Percentiles rank a stretch among this genome's conserved stretches.
Conservation (phyloP, 2,113 vertebrate genomes). For the Sorex fumeus region DNA sequence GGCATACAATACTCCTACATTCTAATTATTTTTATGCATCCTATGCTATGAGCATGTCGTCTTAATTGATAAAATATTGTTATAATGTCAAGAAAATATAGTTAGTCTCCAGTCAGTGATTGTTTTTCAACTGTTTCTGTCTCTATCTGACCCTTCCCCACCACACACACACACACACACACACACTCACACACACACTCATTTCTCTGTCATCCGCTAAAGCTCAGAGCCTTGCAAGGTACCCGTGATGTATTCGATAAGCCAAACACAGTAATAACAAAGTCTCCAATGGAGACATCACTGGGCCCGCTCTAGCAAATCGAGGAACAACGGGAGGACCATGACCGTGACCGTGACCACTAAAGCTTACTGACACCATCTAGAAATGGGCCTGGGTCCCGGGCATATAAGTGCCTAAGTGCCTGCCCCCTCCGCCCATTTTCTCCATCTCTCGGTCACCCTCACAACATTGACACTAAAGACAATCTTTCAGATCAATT, state of each 20-base stretch:
- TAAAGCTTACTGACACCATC: neutral
- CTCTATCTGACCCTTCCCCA: too few species aligned
- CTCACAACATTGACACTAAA: neutral
- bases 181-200: accelerated
- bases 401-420: neutral
- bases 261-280: too few species aligned
- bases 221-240: too few species aligned
- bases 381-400: neutral
- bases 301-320: too few species aligned
- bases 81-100: neutral
- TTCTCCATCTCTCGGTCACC: neutral
- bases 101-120: neutral
- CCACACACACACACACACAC: neutral
- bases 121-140: neutral
- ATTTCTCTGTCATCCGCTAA: neutral
- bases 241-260: too few species aligned
- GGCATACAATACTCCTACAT: neutral
- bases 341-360: too few species aligned
- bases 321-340: too few species aligned
- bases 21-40: neutral
- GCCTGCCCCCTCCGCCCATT: neutral
- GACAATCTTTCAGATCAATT: neutral
- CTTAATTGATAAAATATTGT: neutral
- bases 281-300: too few species aligned
- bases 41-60: neutral